Conservation (phyloP, 2,113 vertebrate species). For the Pristiophorus japonicus region DNA sequence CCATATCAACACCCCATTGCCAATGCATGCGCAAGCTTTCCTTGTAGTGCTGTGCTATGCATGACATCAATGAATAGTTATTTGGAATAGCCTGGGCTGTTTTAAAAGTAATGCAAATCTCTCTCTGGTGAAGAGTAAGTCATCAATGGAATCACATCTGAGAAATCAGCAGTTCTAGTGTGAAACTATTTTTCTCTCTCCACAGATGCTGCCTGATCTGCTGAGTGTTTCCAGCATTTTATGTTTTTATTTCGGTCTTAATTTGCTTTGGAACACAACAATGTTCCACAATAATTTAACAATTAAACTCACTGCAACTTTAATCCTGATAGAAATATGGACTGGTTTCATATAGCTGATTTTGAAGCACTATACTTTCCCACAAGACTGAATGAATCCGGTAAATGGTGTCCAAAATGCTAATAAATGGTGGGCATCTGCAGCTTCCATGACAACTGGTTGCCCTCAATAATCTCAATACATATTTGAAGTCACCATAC, state of each 20-base stretch:
- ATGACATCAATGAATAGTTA: not conserved
- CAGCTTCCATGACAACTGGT: not conserved
- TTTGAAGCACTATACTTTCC: not conserved
- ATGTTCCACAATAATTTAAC: not conserved
- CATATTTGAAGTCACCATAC: not conserved
- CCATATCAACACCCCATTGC: not conserved
- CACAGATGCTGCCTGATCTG: not conserved
- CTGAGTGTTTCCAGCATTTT: not conserved
- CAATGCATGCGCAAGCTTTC: not conserved
- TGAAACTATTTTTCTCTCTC: not conserved
- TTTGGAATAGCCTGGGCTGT: not conserved
- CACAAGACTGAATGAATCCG: not conserved
- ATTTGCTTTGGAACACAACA: not conserved
- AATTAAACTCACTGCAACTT: not conserved
- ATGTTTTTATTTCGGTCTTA: not conserved
- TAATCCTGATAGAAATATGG: not conserved
- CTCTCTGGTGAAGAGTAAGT: not conserved
- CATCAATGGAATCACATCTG: not conserved
- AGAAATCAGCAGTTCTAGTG: not conserved
- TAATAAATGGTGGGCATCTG: not conserved
- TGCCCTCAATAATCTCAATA: not conserved
- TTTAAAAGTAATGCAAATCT: not conserved
- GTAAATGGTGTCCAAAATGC: not conserved
- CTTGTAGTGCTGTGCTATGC: not conserved
- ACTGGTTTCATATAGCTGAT: not conserved